Conservation (phyloP, 92 coral and sea anemone genomes). For the Parazoanthus atlanticus region DNA sequence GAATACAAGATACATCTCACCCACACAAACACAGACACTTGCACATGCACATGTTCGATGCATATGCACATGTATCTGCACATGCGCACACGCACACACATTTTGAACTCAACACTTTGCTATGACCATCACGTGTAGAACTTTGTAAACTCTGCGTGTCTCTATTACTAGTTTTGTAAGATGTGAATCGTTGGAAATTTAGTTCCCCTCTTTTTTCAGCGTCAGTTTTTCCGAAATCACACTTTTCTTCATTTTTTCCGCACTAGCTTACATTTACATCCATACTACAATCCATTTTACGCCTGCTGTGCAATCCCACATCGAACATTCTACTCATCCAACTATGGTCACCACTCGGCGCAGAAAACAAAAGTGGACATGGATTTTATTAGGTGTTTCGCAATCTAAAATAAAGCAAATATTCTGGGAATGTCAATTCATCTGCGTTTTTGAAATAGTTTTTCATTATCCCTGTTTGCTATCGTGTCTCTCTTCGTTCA, state of each 20-base stretch:
- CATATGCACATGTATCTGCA: no score
- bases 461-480: neutral
- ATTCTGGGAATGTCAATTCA: constrained; percentile 6
- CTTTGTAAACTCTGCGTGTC: neutral
- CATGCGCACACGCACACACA: no score
- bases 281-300: neutral
- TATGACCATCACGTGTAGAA: neutral
- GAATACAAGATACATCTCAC: neutral
- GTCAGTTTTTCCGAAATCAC: neutral
- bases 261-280: neutral
- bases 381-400: neutral
- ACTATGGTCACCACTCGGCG: no score
- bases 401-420: constrained; percentile 1
- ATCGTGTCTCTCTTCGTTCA: neutral
- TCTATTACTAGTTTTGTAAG: neutral
- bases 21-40: no score
- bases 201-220: neutral
- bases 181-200: neutral
- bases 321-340: no score
- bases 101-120: no score
- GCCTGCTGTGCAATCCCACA: no score
- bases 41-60: no score
- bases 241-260: no score
- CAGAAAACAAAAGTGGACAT: neutral
- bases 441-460: constrained; percentile 28